phyloP scores from a whole-genome alignment of 2,113 vertebrate genomes.

The Lophura nycthemera region DNA sequence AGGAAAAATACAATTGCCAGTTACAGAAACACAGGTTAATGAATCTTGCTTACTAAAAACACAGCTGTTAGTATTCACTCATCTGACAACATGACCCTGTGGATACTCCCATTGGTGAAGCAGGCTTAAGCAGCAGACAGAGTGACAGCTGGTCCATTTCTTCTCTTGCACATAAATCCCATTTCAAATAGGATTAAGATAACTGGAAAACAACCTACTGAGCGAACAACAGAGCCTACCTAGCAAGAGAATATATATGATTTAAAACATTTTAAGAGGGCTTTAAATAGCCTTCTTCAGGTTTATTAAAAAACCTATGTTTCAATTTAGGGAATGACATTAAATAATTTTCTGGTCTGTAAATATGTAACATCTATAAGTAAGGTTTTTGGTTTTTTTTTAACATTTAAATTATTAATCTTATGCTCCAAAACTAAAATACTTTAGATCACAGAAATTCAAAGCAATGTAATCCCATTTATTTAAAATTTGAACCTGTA shows the following conservation, averaged over 20 bases:
- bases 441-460: not conserved
- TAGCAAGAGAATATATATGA: not conserved
- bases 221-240: constrained; percentile 49
- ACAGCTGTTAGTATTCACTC: constrained; percentile 54
- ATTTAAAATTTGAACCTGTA: not conserved
- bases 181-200: constrained; percentile 71
- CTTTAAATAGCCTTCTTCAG: not conserved
- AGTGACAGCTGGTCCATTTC: constrained; percentile 71
- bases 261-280: not conserved
- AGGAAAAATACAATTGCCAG: not conserved
- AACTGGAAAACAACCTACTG: constrained; percentile 51
- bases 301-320: not conserved
- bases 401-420: not conserved
- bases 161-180: constrained; percentile 70
- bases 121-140: constrained; percentile 56
- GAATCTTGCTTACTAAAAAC: constrained; percentile 24
- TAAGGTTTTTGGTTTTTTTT: not conserved
- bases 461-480: not conserved
- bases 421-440: not conserved
- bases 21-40: not conserved
- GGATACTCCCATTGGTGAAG: constrained; percentile 4
- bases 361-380: not conserved
- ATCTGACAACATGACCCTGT: constrained; percentile 16
- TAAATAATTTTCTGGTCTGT: not conserved
- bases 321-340: not conserved